phyloP scores from a whole-genome alignment of 1,140 invertebrate genomes.

The Diabrotica undecimpunctata region DNA sequence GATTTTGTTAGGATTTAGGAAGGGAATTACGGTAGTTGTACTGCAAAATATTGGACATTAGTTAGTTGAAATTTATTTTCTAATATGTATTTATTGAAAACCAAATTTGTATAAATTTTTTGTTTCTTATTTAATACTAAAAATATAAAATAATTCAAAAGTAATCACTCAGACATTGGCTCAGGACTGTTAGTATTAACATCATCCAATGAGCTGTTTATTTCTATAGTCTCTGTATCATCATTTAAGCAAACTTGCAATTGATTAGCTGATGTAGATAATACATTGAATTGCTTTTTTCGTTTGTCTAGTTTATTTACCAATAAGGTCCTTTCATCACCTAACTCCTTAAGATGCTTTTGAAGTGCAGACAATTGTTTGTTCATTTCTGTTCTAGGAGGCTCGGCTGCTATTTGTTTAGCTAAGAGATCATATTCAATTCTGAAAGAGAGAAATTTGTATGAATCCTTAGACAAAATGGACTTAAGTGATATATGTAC shows the following conservation, averaged over 20 bases:
- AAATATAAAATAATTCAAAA: too few species aligned
- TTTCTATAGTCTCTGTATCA: constrained; percentile 5
- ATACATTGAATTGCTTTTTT: constrained; percentile 18
- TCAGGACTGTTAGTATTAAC: constrained; percentile 16
- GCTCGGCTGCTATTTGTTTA: constrained; percentile 31
- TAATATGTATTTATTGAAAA: too few species aligned
- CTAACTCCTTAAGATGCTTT: constrained; percentile 14
- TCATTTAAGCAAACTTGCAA: constrained; percentile 8
- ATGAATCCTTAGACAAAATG: too few species aligned
- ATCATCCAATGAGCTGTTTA: constrained; percentile 13
- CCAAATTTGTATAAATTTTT: too few species aligned
- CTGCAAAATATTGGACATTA: too few species aligned
- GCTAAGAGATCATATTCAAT: constrained; percentile 91
- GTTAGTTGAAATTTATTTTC: too few species aligned
- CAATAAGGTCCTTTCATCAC: constrained; percentile 2
- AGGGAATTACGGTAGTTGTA: too few species aligned
- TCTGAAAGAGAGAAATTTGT: neutral
- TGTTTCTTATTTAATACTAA: too few species aligned
- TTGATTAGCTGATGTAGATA: constrained; percentile 18
- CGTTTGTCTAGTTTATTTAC: constrained; percentile 9
- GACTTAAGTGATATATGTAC: neutral
- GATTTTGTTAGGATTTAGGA: too few species aligned
- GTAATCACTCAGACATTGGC: constrained; percentile 16
- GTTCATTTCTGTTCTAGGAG: constrained; percentile 20
- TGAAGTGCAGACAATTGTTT: constrained; percentile 12